Evolutionary conservation across 1,140 invertebrate genomes (phyloP), one percentile per base, ranked within the genome.

Genomic region (Bombus affinis): DNA sequence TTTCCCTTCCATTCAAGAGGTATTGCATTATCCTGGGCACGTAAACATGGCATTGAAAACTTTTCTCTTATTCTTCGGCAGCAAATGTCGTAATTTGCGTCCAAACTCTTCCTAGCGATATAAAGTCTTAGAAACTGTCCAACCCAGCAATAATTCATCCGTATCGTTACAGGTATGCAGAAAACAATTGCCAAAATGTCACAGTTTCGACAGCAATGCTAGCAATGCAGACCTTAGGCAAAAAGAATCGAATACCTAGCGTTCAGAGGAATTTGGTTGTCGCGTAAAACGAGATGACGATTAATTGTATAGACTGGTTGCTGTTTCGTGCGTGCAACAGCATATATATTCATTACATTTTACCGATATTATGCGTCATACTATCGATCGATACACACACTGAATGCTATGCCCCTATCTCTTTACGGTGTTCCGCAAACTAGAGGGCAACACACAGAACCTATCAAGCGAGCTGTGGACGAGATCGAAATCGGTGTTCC

Each of bases 401-500:
- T 86, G 62, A 57, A 77, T 78, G 77, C n/a, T 62, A 65, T 35
- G 39, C 62, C 28, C 65, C 47, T 47, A 42, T 32, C 70, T 42
- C 57, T 71, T 79, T 42, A 80, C 39, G 42, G 65, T 78, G 65
- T 37, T 73, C 32, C 37, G 37, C 57, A 75, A 89, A 70, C 79
- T 71, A 70, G 39, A 87, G 70, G 28, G 22, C n/a, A 59, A 76
- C 72, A 39, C 62, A 39, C 57, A 78, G 81, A 47, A 37, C 32
- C 81, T 66, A 86, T 88, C 84, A 76, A 72, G 66, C 70, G 72
- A 65, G 47, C 76, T 28, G 62, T 47, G 57, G 70, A 70, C 76
- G 76, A 77, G 85, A 72, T 78, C 70, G 37, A n/a, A 71, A 81
- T 85, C 70, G 72, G 68, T 81, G 76, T 83, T 86, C 80, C 74